These are phyloP conservation scores for Cactoblastis cactorum DNA, from an alignment of 2,888 invertebrate genomes.

Conservation along the genomic window DNA sequence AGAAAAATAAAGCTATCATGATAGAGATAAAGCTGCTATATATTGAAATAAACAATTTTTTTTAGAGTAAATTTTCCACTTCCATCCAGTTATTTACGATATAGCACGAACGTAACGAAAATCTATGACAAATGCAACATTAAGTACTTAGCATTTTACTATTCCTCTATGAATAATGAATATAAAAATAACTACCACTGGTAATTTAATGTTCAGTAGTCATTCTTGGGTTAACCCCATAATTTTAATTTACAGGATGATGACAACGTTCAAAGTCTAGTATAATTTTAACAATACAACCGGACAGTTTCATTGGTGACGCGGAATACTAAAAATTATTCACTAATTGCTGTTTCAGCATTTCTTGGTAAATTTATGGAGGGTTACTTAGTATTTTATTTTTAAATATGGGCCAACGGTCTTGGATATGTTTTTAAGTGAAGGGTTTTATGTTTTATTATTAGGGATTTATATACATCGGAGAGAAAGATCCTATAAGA, in stretches of 20 bases:
- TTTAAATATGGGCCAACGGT: too few species aligned
- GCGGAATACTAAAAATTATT: too few species aligned
- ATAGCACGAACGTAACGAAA: not conserved
- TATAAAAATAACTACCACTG: conserved; percentile 1
- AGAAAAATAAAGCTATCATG: too few species aligned
- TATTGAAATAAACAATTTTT: not conserved
- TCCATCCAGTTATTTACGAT: conserved; percentile 1
- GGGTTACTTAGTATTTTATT: too few species aligned
- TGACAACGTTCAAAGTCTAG: not conserved
- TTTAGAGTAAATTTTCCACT: not conserved
- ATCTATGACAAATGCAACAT: not conserved
- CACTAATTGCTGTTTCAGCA: too few species aligned
- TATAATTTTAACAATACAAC: not conserved
- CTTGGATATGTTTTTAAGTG: too few species aligned
- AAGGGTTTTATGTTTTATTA: too few species aligned
- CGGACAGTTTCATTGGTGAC: too few species aligned
- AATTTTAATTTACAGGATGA: not conserved
- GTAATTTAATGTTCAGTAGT: conserved; percentile 4
- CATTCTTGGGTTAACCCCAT: not conserved
- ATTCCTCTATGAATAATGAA: conserved; percentile 6
- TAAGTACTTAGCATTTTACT: conserved; percentile 1
- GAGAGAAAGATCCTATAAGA: too few species aligned
- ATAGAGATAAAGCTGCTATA: not conserved
- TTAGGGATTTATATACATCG: too few species aligned
- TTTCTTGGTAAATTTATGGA: too few species aligned